phyloP scores from a whole-genome alignment of 2,113 vertebrate species.

The Terrapene triunguis region DNA sequence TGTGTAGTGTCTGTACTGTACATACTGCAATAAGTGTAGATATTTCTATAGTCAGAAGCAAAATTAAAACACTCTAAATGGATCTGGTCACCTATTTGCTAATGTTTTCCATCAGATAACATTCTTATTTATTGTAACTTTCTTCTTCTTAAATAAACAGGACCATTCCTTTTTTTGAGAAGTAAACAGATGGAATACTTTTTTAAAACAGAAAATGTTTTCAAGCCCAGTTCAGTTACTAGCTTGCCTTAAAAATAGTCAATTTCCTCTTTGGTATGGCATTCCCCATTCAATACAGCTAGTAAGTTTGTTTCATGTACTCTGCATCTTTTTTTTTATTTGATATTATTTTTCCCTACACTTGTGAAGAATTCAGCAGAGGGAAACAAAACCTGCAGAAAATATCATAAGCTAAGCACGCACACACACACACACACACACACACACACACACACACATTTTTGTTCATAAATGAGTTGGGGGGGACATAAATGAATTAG shows the following conservation, averaged over 20 bases:
- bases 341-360: background rate
- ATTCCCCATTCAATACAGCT: background rate
- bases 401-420: background rate
- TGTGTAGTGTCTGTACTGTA: background rate
- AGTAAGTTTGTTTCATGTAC: background rate
- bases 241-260: background rate
- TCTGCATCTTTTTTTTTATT: background rate
- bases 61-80: background rate
- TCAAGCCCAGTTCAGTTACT: background rate
- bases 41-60: background rate
- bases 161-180: background rate
- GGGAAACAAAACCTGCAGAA: background rate
- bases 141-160: background rate
- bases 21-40: background rate
- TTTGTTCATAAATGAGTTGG: background rate
- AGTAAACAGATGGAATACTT: background rate
- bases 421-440: no score
- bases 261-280: rapidly evolving
- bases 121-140: background rate
- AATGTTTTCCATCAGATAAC: background rate
- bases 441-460: no score
- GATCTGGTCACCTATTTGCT: background rate
- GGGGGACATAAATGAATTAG: background rate
- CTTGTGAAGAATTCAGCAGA: background rate
- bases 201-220: background rate